Base-by-base conservation (phyloP, 2,113 vertebrate genomes). In the Mirounga angustirostris region DNA sequence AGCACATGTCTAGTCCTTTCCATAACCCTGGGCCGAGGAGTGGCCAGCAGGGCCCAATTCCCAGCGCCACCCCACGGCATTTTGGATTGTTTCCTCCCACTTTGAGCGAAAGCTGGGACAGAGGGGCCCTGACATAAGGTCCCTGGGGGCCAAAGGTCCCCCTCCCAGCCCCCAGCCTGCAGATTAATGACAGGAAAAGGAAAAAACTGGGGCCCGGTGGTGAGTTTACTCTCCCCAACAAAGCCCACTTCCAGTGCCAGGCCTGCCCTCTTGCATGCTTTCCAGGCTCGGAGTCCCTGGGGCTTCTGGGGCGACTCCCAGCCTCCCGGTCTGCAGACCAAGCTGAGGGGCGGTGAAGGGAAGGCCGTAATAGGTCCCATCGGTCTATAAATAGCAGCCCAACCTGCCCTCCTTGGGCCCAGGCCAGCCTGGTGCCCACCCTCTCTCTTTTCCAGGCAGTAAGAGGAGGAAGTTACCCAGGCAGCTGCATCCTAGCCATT, bases 401-500 rank as follows among this genome's bases (percentile, higher is more conserved):
- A 30, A 84, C 90, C 69, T 97, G 76, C 85, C 76, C 82, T 94
- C 56, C 28, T 81, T 91, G 92, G 95, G 46, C 78, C 56, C 40
- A 50, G 58, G 87, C 95, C 93, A 95, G 92, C 33, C 54, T n/a
- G 22, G 81, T 97, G 83, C 87, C 97, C 96, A 95, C 93, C 93
- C 91, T 96, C 83, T 97, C 97, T 97, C 97, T 97, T 97, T 97
- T 97, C 97, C 98, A 95, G 81, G 91, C 94, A 95, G 28, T 92
- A 80, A 92, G 83, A 94, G 95, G 52, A 96, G 86, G 97, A 97
- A 98, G 96, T 97, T 83, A 96, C 93, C 50, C 52, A 83, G 89
- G 97, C 97, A 98, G 97, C 97, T 98, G 96, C 89, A 94, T 97
- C 93, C 96, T 97, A 95, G 80, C 92, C 76, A 96, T 95, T 95